A percentile compares a stretch with the other conserved stretches of the same genome.
These are phyloP conservation scores for Callaeas wilsoni DNA, from an alignment of 2,113 vertebrate species.

Conservation along the genomic window DNA sequence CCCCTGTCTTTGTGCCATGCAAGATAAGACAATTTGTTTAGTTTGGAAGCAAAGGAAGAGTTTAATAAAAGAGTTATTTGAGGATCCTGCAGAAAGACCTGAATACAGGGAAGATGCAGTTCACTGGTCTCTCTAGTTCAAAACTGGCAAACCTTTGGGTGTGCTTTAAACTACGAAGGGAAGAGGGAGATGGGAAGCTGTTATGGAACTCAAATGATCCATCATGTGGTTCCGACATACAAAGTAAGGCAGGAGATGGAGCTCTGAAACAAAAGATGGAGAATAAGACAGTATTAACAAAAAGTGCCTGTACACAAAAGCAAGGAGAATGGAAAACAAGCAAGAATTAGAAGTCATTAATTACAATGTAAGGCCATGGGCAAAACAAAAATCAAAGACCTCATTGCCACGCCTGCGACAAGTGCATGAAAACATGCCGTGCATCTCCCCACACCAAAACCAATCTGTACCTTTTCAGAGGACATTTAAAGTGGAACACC, in stretches of 20 bases:
- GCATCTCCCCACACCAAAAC: background rate
- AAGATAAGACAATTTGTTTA: background rate
- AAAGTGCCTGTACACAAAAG: background rate
- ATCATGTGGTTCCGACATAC: constrained; percentile 33
- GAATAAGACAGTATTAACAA: constrained; percentile 61
- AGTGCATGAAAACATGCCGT: background rate
- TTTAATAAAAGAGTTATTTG: background rate
- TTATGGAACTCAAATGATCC: constrained; percentile 55
- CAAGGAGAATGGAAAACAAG: constrained; percentile 19
- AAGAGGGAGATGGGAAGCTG: constrained; percentile 42
- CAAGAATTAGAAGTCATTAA: background rate
- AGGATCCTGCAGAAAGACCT: background rate
- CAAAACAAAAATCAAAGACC: background rate
- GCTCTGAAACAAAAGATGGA: constrained; percentile 66
- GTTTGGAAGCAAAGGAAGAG: background rate
- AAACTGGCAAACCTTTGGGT: background rate
- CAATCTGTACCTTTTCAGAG: background rate
- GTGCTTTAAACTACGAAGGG: constrained; percentile 40
- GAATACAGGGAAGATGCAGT: background rate
- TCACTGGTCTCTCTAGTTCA: background rate
- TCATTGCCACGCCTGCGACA: background rate
- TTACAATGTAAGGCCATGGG: background rate
- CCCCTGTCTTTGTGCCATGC: background rate
- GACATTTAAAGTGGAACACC: background rate
- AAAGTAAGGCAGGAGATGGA: constrained; percentile 57